Base-by-base conservation (phyloP, 2,113 vertebrate genomes). In the Centropristis striata region DNA sequence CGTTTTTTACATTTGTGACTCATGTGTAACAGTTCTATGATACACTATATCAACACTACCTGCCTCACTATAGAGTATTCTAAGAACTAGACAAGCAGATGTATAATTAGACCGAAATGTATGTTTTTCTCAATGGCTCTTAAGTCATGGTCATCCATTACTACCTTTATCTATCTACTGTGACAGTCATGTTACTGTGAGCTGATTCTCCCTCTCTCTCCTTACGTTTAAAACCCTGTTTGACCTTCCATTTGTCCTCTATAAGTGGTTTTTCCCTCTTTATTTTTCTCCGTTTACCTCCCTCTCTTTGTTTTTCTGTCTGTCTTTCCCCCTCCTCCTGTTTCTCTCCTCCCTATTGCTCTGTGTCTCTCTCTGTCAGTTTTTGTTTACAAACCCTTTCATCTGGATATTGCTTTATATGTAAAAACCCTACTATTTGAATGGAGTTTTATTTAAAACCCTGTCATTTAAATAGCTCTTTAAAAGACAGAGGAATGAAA, bases 351-450 rank as follows among this genome's bases (percentile, higher is more conserved):
- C 69, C 77, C 44, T 80, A 74, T 71, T 71, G 39, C 57, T 46
- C 70, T 59, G 64, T 61, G 71, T 85, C 75, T 61, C 68, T 76
- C 65, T 85, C 82, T 81, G 86, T 86, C 88, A 73, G 63, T 80
- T 92, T 89, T 78, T 91, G 86, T 92, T 93, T 91, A 91, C 86
- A 88, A 88, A 85, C 59, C 88, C 83, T 87, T 87, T 90, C 86
- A 91, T 90, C 90, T 86, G 83, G 77, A 88, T 89, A 88, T 86
- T 87, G 77, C 89, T 91, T 89, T 86, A 80, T 89, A 91, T 91
- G 88, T 90, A 87, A 92, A 91, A 93, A 90, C 86, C 87, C 65
- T 75, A 85, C 80, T 75, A 76, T 92, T 91, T 91, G 84, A 90
- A 88, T 86, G 64, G 82, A 81, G 74, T 85, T 89, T 88, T 85